These are phyloP conservation scores for Neoascia interrupta DNA, from an alignment of 2,888 invertebrate species.

Conservation along the genomic window DNA sequence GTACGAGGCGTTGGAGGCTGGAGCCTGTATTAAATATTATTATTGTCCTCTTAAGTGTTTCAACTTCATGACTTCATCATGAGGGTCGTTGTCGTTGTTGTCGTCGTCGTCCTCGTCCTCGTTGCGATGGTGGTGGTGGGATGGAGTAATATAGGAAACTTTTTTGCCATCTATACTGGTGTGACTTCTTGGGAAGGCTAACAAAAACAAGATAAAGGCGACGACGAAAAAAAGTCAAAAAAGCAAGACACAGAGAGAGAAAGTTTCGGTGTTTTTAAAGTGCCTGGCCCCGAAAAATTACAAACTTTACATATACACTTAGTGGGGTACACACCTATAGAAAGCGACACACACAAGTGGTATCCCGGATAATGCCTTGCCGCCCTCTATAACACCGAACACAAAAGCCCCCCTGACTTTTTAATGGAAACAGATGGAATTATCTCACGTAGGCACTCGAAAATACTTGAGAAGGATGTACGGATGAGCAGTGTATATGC, in stretches of 20 bases:
- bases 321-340: conserved; percentile 28
- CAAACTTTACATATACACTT: conserved; percentile 64
- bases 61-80: conserved; percentile 69
- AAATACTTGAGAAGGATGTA: conserved; percentile 59
- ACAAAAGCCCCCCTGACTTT: conserved; percentile 62
- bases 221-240: conserved; percentile 47
- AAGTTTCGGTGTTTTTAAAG: conserved; percentile 60
- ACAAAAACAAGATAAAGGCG: not conserved
- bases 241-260: conserved; percentile 52
- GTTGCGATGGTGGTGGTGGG: too few relatives aligned
- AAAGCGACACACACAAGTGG: conserved; percentile 46
- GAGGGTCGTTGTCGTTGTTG: conserved; percentile 53
- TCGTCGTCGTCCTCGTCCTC: conserved; percentile 29
- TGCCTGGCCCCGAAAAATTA: conserved; percentile 50
- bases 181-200: conserved; percentile 56
- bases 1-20: conserved; percentile 14
- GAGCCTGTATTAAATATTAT: conserved; percentile 62
- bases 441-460: conserved; percentile 69
- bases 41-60: conserved; percentile 70
- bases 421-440: conserved; percentile 70
- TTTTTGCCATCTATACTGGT: conserved; percentile 59
- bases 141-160: conserved; percentile 40
- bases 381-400: conserved; percentile 20
- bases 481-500: conserved; percentile 15
- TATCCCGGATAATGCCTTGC: conserved; percentile 38